Conservation (phyloP, 2,888 invertebrate species). For the Euphydryas editha region DNA sequence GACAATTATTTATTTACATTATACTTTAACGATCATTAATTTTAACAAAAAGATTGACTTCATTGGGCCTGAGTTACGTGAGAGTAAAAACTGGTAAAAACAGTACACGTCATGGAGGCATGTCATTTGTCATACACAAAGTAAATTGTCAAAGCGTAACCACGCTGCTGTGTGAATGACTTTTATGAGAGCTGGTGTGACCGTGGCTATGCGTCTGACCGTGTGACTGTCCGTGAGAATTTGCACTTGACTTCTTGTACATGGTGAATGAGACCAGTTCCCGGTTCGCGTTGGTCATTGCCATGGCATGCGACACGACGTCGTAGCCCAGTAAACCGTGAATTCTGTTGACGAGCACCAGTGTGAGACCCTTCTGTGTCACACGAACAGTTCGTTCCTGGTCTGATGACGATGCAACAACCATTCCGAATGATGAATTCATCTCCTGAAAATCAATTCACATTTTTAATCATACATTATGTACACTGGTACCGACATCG, state of each 20-base stretch:
- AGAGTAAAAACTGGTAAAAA: neutral
- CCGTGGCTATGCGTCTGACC: conserved; percentile 53
- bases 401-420: conserved; percentile 63
- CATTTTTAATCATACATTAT: neutral
- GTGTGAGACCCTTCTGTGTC: conserved; percentile 71
- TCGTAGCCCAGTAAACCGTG: conserved; percentile 78
- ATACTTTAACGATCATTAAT: conserved; percentile 10
- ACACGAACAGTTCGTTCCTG: conserved; percentile 68
- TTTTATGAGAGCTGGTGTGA: conserved; percentile 51
- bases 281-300: conserved; percentile 78
- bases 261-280: conserved; percentile 78
- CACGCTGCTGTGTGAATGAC: conserved; percentile 59
- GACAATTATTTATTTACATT: conserved; percentile 14
- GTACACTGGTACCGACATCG: neutral
- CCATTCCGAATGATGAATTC: conserved; percentile 68
- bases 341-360: conserved; percentile 75
- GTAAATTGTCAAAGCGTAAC: conserved; percentile 60
- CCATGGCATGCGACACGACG: conserved; percentile 79
- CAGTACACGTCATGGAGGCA: conserved; percentile 16
- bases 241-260: conserved; percentile 72
- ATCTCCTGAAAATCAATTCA: conserved; percentile 64
- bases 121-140: conserved; percentile 7
- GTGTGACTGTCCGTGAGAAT: conserved; percentile 57
- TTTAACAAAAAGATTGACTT: conserved; percentile 15
- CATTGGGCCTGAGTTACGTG: conserved; percentile 8